These are phyloP conservation scores for Opisthocomus hoazin DNA, from an alignment of 2,113 vertebrate genomes.

Conservation along the genomic window DNA sequence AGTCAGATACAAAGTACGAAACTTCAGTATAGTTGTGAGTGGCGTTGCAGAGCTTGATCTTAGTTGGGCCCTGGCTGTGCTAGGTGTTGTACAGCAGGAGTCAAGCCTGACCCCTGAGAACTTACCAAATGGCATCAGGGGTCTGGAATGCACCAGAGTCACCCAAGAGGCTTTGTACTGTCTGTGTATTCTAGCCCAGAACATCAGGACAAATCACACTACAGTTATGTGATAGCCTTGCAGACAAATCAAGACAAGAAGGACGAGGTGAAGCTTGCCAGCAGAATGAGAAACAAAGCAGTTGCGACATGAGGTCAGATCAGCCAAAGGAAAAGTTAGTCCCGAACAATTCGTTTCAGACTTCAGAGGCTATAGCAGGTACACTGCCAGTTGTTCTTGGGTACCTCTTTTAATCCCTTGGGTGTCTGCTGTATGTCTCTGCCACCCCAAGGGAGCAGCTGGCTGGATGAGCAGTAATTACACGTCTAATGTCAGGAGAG, in stretches of 20 bases:
- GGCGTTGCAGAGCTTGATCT: background rate
- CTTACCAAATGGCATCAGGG: fast-evolving
- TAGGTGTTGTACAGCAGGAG: too few species aligned
- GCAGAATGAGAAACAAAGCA: background rate
- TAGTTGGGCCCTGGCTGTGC: background rate
- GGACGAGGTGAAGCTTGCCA: background rate
- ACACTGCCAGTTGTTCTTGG: background rate
- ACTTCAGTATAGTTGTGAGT: background rate
- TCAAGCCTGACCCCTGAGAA: background rate
- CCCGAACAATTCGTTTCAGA: background rate
- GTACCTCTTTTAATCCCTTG: background rate
- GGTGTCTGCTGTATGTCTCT: background rate
- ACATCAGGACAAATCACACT: background rate
- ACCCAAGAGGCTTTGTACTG: background rate
- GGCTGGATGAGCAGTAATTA: background rate
- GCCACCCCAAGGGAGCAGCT: background rate
- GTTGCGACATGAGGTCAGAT: background rate
- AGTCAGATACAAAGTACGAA: background rate
- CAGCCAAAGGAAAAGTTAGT: background rate
- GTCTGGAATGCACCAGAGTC: background rate
- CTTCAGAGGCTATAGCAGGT: background rate
- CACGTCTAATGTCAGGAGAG: background rate
- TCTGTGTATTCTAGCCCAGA: background rate
- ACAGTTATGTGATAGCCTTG: too few species aligned
- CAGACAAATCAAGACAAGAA: background rate